Base-by-base conservation (phyloP, 2,113 vertebrate genomes). In the Indicator maculatus region DNA sequence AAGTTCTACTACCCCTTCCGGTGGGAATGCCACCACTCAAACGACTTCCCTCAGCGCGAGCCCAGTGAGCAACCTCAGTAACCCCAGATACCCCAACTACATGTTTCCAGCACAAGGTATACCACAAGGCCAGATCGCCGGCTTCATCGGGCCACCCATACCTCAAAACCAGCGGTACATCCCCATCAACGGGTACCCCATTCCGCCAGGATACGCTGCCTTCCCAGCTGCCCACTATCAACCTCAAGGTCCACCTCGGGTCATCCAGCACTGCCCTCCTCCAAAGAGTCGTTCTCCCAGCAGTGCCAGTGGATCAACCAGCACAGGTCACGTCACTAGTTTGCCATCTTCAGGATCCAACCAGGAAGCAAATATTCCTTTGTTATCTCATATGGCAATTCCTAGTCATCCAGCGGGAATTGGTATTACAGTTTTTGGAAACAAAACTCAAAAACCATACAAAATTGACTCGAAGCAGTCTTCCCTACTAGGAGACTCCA, bases 1-100 rank as follows among this genome's bases (percentile, higher is more conserved):
- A 67, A 99, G 99, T 96, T 99, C 99, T 67, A 99, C 99, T 39
- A 99, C 99, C 0, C 99, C 99, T 24, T 99, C 99, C 0, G 99
- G 99, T 24, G 99, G 99, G 52, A 99, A 99, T 23, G 99, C 99
- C 96, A 99, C 99, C 96, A 99, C 99, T 4, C 99, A 99, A 97
- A 99, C 99, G 27, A 99, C 99, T 77, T 99, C 99, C 6, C 98
- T 99, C 61, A 99, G 99, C 16, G 99, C 99, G 75, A 99, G 99
- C 82, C 99, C 99, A 0, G 98, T 99, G 83, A 99, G 99, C 96
- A 99, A 99, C 93, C 98, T 99, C 96, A 99, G 99, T 96, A 99
- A 99, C 76, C 98, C 99, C 10, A 97, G 99, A 23, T 99, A 99
- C 27, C 98, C 99, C 19, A 99, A 99, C 41, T 99, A 98, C 97